These are phyloP conservation scores for Theropithecus gelada DNA, from an alignment of 2,113 vertebrate species.

Conservation along the genomic window DNA sequence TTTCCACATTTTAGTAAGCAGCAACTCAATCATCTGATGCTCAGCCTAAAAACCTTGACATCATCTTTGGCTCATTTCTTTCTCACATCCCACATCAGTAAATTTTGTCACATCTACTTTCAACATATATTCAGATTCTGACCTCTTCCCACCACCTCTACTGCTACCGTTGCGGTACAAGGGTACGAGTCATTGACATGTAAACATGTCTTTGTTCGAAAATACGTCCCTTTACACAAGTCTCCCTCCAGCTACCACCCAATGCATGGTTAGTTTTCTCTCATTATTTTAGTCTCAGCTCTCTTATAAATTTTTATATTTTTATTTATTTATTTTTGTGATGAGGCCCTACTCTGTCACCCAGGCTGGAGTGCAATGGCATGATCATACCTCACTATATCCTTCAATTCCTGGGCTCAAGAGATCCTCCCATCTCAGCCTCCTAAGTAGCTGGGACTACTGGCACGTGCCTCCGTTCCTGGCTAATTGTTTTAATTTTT, in stretches of 20 bases:
- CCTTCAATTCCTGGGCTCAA: too few relatives aligned
- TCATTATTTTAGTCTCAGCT: neutral
- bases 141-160: neutral
- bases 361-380: too few relatives aligned
- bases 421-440: too few relatives aligned
- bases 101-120: neutral
- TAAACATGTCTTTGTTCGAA: neutral
- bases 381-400: too few relatives aligned
- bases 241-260: neutral
- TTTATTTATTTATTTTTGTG: too few relatives aligned
- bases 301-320: too few relatives aligned
- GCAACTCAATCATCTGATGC: neutral
- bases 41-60: neutral
- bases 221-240: neutral
- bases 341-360: too few relatives aligned
- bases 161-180: neutral
- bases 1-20: neutral
- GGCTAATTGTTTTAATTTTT: too few relatives aligned
- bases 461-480: too few relatives aligned
- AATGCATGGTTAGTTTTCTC: neutral
- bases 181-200: neutral
- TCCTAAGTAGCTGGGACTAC: too few relatives aligned
- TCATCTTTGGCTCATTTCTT: too few relatives aligned
- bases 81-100: neutral
- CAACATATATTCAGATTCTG: neutral